Evolutionary conservation across 2,888 invertebrate genomes (phyloP), one percentile per base, ranked within the genome.

Genomic region (Limnephilus rhombicus): DNA sequence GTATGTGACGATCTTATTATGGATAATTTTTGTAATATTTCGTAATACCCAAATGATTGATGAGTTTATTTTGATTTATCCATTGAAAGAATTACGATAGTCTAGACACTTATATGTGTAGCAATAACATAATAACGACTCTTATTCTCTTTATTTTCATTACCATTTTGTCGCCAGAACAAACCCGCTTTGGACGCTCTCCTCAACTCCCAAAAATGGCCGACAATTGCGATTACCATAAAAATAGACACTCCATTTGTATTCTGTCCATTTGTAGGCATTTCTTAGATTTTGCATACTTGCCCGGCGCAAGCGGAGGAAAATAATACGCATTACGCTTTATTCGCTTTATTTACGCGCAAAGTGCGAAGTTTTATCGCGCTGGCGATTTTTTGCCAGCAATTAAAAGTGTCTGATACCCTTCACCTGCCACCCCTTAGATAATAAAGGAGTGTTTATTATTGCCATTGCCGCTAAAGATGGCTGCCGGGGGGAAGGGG

Each of bases 371-470:
- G 82, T 88, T 91, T 91, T 88, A 91, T 91, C 88, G 91, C 87
- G 91, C 80, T 89, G 91, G 91, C 91, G 88, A 91, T 89, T 91
- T 91, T 80, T 86, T 53, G 91, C 68, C 37, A 68, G 91, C 91
- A 91, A 91, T 91, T 91, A 91, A 91, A 91, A 91, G 49, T 89
- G 91, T 91, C 91, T 87, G 91, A 92, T 90, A 89, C 82, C 91
- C 89, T 91, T 91, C 93, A 92, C 92, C 89, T 91, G 93, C 92
- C 93, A 94, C 93, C 93, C 93, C 91, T 93, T 91, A 89, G 93
- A 93, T 93, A 94, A 94, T 94, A 94, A 93, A 93, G 93, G 93
- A 93, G 92, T 93, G 93, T 93, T 93, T 93, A 93, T 92, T 93
- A 93, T 93, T 93, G 92, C 92, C 93, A 91, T 90, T 92, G 92